phyloP scores from a whole-genome alignment of 2,888 invertebrate genomes.

The Ormia ochracea region DNA sequence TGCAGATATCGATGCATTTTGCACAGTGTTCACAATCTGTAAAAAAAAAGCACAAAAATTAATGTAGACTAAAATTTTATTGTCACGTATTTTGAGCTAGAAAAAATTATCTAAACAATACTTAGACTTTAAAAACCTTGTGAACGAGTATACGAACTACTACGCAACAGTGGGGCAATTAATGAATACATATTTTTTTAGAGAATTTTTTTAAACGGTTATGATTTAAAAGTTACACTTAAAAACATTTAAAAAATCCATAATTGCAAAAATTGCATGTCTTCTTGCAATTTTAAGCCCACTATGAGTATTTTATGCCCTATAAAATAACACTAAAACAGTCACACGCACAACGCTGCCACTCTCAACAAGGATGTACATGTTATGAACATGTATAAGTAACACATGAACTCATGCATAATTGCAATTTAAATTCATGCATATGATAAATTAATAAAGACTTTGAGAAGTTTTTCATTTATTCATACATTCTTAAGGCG shows the following conservation, averaged over 20 bases:
- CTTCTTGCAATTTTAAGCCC: background rate
- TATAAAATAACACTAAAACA: conserved; percentile 21
- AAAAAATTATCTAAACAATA: too few species aligned
- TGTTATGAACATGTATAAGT: background rate
- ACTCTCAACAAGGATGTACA: background rate
- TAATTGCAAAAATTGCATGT: too few species aligned
- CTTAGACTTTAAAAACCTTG: too few species aligned
- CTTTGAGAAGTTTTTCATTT: background rate
- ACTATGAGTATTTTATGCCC: conserved; percentile 14
- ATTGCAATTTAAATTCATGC: conserved; percentile 13
- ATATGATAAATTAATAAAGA: background rate
- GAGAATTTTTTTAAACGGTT: too few species aligned
- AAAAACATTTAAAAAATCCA: too few species aligned
- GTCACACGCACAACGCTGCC: background rate
- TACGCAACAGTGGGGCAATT: too few species aligned
- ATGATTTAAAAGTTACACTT: too few species aligned
- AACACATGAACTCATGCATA: background rate
- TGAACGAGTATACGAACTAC: too few species aligned
- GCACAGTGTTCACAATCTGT: background rate
- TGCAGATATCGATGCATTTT: background rate
- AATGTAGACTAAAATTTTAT: too few species aligned
- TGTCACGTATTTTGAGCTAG: too few species aligned
- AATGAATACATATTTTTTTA: too few species aligned
- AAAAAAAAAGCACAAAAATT: background rate
- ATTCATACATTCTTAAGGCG: background rate